Percentiles rank a stretch among this genome's conserved stretches.
Conservation (phyloP, 1,140 invertebrate species). For the Aleiodes sp. region DNA sequence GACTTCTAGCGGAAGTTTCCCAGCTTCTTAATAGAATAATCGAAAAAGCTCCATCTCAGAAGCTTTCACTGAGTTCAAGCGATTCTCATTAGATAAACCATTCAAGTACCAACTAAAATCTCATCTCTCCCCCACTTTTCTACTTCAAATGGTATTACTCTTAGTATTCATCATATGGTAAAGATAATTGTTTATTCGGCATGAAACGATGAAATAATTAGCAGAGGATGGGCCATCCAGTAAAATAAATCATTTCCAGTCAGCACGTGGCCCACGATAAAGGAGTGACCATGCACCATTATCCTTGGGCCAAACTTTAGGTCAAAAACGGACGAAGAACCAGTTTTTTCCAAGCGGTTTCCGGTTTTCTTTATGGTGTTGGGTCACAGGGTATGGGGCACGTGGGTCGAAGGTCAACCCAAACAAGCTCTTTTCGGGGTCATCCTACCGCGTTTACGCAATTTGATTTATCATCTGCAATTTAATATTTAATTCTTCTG, state of each 20-base stretch:
- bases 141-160: no score
- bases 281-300: slow-evolving; percentile 61
- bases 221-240: neutral
- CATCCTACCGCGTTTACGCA: slow-evolving; percentile 54
- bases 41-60: no score
- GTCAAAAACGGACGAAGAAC: slow-evolving; percentile 45
- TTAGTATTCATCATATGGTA: no score
- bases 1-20: no score
- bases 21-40: no score
- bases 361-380: slow-evolving; percentile 51
- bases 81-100: no score
- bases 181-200: neutral
- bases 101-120: no score
- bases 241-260: slow-evolving; percentile 5
- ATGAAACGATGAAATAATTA: slow-evolving; percentile 10
- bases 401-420: slow-evolving; percentile 62
- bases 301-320: slow-evolving; percentile 47
- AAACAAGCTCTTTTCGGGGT: slow-evolving; percentile 63
- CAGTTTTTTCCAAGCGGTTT: slow-evolving; percentile 42
- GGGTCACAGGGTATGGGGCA: slow-evolving; percentile 59
- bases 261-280: slow-evolving; percentile 16
- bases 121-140: no score
- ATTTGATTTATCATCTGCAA: slow-evolving; percentile 66
- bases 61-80: no score
- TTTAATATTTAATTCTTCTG: slow-evolving; percentile 40